Percentiles rank a stretch among this genome's conserved stretches.
phyloP scores from a whole-genome alignment of 2,888 invertebrate genomes.

The Tuberolachnus salignus region DNA sequence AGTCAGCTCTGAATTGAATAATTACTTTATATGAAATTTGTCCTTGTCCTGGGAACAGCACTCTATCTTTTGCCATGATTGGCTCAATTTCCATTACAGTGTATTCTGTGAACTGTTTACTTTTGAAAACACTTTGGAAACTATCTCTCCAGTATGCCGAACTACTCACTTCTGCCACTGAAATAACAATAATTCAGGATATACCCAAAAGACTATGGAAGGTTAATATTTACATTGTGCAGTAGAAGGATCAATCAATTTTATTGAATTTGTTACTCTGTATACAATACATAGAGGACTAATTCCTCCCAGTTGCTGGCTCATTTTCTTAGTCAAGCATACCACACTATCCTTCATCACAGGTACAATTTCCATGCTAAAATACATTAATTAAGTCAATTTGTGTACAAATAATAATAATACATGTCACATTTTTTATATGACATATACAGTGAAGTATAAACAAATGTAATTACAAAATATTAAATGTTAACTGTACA shows the following conservation, averaged over 20 bases:
- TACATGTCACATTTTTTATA: background rate
- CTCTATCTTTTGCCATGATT: conserved; percentile 75
- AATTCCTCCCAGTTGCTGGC: conserved; percentile 86
- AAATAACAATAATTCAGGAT: conserved; percentile 58
- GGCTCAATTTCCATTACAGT: conserved; percentile 93
- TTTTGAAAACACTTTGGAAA: conserved; percentile 85
- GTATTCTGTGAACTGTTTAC: conserved; percentile 89
- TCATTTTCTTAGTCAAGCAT: conserved; percentile 84
- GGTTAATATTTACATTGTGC: conserved; percentile 73
- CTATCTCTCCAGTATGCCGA: conserved; percentile 84
- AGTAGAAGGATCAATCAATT: conserved; percentile 88
- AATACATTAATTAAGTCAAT: conserved; percentile 59
- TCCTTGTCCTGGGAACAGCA: conserved; percentile 86
- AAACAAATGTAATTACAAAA: background rate
- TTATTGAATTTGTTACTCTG: conserved; percentile 86
- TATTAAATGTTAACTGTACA: background rate
- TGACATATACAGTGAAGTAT: background rate
- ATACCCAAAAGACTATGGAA: conserved; percentile 42
- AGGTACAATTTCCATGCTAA: conserved; percentile 92
- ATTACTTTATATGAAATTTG: conserved; percentile 76
- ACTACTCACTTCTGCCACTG: conserved; percentile 83
- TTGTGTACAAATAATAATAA: background rate
- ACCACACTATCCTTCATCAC: conserved; percentile 93
- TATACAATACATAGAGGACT: conserved; percentile 85
- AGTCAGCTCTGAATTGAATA: too few relatives aligned